phyloP scores from a whole-genome alignment of 2,113 vertebrate genomes.

The Callipepla squamata region DNA sequence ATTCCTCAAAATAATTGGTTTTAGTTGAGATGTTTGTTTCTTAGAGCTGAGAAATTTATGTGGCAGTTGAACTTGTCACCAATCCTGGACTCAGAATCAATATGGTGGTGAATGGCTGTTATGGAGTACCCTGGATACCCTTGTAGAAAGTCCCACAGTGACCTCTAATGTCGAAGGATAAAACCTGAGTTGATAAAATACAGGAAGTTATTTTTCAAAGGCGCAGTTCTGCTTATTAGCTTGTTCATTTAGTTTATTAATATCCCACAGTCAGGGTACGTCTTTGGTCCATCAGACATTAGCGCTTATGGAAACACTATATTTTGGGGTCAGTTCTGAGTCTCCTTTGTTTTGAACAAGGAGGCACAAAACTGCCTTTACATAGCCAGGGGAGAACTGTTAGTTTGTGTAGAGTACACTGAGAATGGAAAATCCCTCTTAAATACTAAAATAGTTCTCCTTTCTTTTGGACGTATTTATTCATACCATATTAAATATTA shows the following conservation, averaged over 20 bases:
- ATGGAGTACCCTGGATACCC: accelerated
- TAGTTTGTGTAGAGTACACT: not conserved
- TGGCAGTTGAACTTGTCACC: not conserved
- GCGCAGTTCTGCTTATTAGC: not conserved
- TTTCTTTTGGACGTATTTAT: not conserved
- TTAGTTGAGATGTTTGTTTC: not conserved
- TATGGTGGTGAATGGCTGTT: not conserved
- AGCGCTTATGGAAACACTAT: not conserved
- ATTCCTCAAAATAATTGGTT: not conserved
- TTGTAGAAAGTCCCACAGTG: constrained; percentile 8
- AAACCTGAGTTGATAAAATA: not conserved
- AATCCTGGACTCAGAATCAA: constrained; percentile 3
- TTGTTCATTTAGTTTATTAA: not conserved
- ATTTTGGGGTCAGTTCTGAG: not conserved
- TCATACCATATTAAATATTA: not conserved
- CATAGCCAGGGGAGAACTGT: not conserved
- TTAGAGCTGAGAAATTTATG: not conserved
- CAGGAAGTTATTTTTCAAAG: not conserved
- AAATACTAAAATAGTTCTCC: not conserved
- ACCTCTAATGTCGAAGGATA: constrained; percentile 48
- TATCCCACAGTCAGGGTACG: not conserved
- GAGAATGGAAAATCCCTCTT: not conserved
- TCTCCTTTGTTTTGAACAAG: not conserved
- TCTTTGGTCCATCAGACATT: not conserved
- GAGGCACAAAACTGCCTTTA: not conserved